These are phyloP conservation scores for Drosophila burlai DNA, from an alignment of 1,140 invertebrate species.

Conservation along the genomic window DNA sequence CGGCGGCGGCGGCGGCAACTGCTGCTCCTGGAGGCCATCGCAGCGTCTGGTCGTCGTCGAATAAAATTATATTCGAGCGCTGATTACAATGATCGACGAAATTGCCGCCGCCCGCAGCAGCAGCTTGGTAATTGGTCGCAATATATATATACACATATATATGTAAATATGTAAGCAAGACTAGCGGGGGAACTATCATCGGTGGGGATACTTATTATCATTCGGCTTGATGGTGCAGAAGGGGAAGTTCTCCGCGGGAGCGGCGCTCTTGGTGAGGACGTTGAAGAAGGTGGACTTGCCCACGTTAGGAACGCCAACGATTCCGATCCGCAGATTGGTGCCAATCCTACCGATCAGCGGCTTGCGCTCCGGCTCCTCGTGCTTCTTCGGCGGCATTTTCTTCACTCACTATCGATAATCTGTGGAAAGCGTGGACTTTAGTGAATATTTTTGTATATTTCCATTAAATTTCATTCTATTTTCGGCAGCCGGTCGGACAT, in stretches of 20 bases:
- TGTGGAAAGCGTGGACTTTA: conserved; percentile 9
- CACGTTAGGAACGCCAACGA: conserved; percentile 96
- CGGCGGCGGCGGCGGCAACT: conserved; percentile 14
- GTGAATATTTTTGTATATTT: conserved; percentile 21
- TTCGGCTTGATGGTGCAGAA: conserved; percentile 99
- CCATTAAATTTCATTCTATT: conserved; percentile 10
- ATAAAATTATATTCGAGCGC: conserved; percentile 55
- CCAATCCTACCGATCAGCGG: conserved; percentile 98
- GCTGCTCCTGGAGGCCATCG: conserved; percentile 44
- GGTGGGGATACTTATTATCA: conserved; percentile 97
- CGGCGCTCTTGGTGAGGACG: conserved; percentile 98
- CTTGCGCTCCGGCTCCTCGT: conserved; percentile 93
- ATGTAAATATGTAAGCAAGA: neutral
- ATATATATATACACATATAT: conserved; percentile 11
- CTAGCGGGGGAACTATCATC: conserved; percentile 64
- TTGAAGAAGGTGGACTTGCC: conserved; percentile 99
- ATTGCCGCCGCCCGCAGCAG: conserved; percentile 37
- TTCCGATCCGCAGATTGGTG: conserved; percentile 98
- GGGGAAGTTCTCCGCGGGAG: conserved; percentile 98
- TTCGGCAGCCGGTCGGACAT: conserved; percentile 23
- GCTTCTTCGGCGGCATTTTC: conserved; percentile 97
- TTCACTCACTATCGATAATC: conserved; percentile 3
- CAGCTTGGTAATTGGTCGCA: conserved; percentile 14
- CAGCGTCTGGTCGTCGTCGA: conserved; percentile 26
- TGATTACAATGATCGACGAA: conserved; percentile 65